Conservation (phyloP, 1,140 invertebrate species). For the Vanessa atalanta region DNA sequence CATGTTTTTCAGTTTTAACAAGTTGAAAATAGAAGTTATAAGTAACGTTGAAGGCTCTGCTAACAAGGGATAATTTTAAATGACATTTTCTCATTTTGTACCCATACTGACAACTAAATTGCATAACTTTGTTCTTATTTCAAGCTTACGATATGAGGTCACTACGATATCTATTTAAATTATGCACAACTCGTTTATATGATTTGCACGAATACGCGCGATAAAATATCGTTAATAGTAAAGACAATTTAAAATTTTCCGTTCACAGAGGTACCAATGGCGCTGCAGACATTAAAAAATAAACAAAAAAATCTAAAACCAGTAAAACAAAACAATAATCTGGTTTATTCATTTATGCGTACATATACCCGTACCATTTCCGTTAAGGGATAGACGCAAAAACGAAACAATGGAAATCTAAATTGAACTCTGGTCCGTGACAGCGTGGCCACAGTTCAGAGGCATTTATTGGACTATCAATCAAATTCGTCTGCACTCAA, state of each 20-base stretch:
- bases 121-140: not conserved
- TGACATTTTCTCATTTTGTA: conserved; percentile 8
- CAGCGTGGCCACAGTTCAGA: conserved; percentile 56
- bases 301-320: conserved; percentile 43
- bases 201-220: too few species aligned
- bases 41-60: conserved; percentile 19
- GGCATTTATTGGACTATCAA: conserved; percentile 66
- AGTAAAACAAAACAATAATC: conserved; percentile 54
- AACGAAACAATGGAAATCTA: conserved; percentile 61
- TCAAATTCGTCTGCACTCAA: conserved; percentile 62
- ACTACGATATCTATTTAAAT: not conserved
- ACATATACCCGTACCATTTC: conserved; percentile 50
- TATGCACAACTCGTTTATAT: not conserved
- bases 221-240: not conserved
- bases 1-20: conserved; percentile 33
- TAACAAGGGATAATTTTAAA: conserved; percentile 18
- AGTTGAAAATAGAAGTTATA: conserved; percentile 26
- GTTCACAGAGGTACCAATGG: conserved; percentile 28
- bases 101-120: not conserved
- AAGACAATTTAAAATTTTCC: not conserved
- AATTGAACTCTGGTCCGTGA: conserved; percentile 70
- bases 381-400: conserved; percentile 64
- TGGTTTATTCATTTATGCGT: conserved; percentile 61
- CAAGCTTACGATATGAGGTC: not conserved
- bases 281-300: conserved; percentile 40